A percentile compares a stretch with the other conserved stretches of the same genome.
Evolutionary conservation across 2,113 vertebrate species (phyloP).

Genomic region (Cheilinus undulatus): DNA sequence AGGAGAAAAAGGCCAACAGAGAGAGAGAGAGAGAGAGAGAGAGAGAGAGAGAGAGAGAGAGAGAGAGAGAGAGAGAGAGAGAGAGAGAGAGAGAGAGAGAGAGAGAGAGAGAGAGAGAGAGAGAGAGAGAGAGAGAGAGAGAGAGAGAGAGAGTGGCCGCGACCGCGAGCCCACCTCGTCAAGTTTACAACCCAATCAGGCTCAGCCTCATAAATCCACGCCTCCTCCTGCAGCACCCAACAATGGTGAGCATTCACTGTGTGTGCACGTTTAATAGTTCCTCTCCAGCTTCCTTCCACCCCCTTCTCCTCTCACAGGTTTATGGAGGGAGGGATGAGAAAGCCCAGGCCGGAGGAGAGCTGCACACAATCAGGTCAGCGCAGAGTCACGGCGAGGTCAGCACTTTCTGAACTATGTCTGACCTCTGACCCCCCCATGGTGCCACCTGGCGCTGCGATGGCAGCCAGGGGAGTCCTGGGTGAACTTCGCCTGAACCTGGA

Average conservation of each 20-base stretch:
- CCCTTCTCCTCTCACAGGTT: conserved; percentile 77
- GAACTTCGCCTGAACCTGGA: conserved; percentile 96
- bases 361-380: conserved; percentile 70
- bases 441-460: conserved; percentile 80
- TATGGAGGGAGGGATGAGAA: conserved; percentile 82
- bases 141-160: conserved; percentile 33
- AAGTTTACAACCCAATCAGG: conserved; percentile 92
- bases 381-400: conserved; percentile 83
- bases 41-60: too few relatives aligned
- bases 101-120: conserved; percentile 58
- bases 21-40: conserved; percentile 56
- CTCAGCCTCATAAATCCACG: conserved; percentile 90
- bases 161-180: conserved; percentile 80
- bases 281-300: conserved; percentile 77
- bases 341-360: conserved; percentile 64
- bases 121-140: too few relatives aligned
- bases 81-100: conserved; percentile 13
- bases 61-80: conserved; percentile 5
- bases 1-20: conserved; percentile 65
- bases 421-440: conserved; percentile 87
- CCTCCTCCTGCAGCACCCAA: conserved; percentile 88
- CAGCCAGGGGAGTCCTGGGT: conserved; percentile 68
- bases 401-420: conserved; percentile 87
- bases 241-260: conserved; percentile 89
- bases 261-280: conserved; percentile 76